Percentiles rank a stretch among this genome's conserved stretches.
Conservation (phyloP, 2,888 invertebrate genomes). For the Pseudeuparius sepicola region DNA sequence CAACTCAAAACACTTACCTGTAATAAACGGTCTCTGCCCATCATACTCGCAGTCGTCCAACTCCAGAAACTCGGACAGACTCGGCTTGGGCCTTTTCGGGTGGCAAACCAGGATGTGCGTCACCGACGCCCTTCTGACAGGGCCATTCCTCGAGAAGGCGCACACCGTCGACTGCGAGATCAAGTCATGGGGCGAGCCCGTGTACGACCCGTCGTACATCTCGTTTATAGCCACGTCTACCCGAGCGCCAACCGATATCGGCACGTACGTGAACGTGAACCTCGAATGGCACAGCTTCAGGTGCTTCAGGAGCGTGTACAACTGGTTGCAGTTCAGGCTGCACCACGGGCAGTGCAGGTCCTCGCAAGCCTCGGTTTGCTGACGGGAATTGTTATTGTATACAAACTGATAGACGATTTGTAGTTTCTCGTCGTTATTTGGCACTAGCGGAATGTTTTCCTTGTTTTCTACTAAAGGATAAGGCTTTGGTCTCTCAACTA, state of each 20-base stretch:
- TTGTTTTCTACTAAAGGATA: constrained; percentile 39
- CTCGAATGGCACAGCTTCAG: constrained; percentile 88
- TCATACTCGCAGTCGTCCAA: constrained; percentile 77
- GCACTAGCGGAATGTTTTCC: constrained; percentile 34
- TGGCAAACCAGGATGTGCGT: constrained; percentile 72
- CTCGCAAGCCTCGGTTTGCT: constrained; percentile 90
- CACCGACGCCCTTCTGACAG: constrained; percentile 63
- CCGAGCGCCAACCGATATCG: constrained; percentile 63
- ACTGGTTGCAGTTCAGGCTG: constrained; percentile 73
- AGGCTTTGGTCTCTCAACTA: constrained; percentile 57
- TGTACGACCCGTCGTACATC: constrained; percentile 89
- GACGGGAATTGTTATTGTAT: constrained; percentile 88
- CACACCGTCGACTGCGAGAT: constrained; percentile 64
- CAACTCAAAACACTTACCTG: constrained; percentile 32
- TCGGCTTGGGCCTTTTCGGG: constrained; percentile 54
- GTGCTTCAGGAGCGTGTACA: constrained; percentile 87
- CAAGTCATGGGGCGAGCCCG: constrained; percentile 84
- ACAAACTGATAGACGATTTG: constrained; percentile 93
- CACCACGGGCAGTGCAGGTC: constrained; percentile 96
- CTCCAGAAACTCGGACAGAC: constrained; percentile 81
- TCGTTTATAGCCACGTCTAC: constrained; percentile 93
- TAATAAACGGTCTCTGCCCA: constrained; percentile 78
- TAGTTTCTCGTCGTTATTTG: constrained; percentile 44
- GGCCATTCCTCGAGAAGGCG: constrained; percentile 57
- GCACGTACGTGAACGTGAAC: constrained; percentile 87